Base-by-base conservation (phyloP, 2,797 vertebrate genomes). In the Spheniscus humboldti region DNA sequence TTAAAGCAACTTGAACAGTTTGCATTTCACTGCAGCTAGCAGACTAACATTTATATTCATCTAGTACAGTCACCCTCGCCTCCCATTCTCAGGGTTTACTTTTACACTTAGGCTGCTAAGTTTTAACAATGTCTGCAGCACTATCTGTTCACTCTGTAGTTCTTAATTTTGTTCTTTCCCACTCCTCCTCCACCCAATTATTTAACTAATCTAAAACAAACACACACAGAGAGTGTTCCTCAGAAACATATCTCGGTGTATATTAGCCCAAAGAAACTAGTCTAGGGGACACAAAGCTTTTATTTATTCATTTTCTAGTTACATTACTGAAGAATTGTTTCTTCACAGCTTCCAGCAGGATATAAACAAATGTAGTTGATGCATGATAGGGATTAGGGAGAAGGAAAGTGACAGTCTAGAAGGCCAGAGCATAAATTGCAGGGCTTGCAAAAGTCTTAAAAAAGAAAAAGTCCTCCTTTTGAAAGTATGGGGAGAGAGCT, bases 231-330 rank as follows among this genome's bases (percentile, higher is more conserved):
- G 8, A 55, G 7, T 52, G 28, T 62, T 94, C 79, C 75, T 92
- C 78, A 93, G 69, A 96, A 93, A 68, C 77, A 68, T 68, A 30
- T 74, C 71, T 90, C 0, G 0, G 31, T 85, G 48, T 75, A n/a
- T 68, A 63, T 60, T 64, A 95, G 57, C 39, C 67, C 48, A 76
- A 91, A 95, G 31, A 92, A 71, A 78, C 31, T 43, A 81, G 37
- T 43, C 41, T 86, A 68, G 56, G 55, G 68, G 74, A 77, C 68
- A 89, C 19, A 66, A 75, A 81, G 31, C 47, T 92, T 92, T 86
- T 85, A 87, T 90, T 92, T 94, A 95, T 74, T 92, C 18, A 67
- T 90, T 93, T 94, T 91, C 66, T 89, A 76, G 77, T 64, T 73
- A 71, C 59, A 52, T 74, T 79, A 91, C n/a, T 88, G 37, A 94